Evolutionary conservation across 2,113 vertebrate genomes (phyloP).

Genomic region (Sitta europaea): DNA sequence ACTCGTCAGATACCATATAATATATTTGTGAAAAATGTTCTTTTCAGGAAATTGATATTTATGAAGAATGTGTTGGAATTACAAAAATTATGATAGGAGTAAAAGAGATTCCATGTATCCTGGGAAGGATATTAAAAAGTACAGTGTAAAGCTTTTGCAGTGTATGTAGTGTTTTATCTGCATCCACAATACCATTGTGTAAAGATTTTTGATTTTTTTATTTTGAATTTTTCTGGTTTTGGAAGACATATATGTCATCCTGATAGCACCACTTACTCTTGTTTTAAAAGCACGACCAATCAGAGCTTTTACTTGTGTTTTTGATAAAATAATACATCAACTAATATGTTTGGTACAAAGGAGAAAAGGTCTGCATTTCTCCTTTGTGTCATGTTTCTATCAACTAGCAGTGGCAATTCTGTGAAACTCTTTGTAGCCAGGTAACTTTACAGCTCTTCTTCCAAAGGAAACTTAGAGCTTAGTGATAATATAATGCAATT

Average conservation of each 20-base stretch:
- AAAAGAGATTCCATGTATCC: not conserved
- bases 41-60: not conserved
- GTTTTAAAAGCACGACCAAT: not conserved
- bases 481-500: not conserved
- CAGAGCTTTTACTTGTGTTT: not conserved
- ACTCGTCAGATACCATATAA: not conserved
- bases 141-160: not conserved
- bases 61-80: not conserved
- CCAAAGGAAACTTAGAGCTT: not conserved
- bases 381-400: not conserved
- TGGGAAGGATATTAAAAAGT: not conserved
- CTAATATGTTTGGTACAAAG: not conserved
- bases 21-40: not conserved
- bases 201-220: not conserved
- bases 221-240: not conserved
- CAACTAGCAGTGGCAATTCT: not conserved
- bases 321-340: not conserved
- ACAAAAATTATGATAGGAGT: not conserved
- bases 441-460: not conserved
- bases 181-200: not conserved
- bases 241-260: not conserved
- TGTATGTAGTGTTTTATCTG: not conserved
- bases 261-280: not conserved
- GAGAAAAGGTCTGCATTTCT: not conserved
- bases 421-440: not conserved